Conservation (phyloP, 2,797 vertebrate genomes). For the Steatocranus sp. region DNA sequence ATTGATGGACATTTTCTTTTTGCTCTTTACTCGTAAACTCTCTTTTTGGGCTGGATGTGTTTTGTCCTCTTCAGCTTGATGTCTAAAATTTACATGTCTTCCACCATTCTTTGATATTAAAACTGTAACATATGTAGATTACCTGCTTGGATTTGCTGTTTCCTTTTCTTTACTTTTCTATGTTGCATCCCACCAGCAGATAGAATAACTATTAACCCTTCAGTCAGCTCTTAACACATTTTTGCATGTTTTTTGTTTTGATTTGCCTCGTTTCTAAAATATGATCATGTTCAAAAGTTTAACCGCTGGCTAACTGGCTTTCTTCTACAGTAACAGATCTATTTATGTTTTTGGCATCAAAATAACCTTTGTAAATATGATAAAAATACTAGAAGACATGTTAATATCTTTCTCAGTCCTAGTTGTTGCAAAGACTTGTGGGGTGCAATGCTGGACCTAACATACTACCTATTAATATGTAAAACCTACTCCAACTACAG, state of each 20-base stretch:
- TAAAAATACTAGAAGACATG: neutral
- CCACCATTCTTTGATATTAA: slow-evolving; percentile 75
- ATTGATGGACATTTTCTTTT: slow-evolving; percentile 87
- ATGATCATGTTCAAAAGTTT: slow-evolving; percentile 13
- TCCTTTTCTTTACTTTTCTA: slow-evolving; percentile 83
- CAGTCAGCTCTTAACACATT: slow-evolving; percentile 82
- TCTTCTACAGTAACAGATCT: slow-evolving; percentile 12
- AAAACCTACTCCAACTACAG: neutral
- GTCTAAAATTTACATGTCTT: slow-evolving; percentile 83
- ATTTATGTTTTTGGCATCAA: slow-evolving; percentile 49
- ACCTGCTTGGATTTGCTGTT: slow-evolving; percentile 77
- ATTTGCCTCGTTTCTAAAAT: slow-evolving; percentile 74
- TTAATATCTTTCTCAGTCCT: neutral
- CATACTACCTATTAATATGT: neutral
- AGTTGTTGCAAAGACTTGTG: neutral
- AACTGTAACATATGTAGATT: slow-evolving; percentile 67
- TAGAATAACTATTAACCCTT: slow-evolving; percentile 84
- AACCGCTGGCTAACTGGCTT: slow-evolving; percentile 49
- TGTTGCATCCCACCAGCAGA: slow-evolving; percentile 92
- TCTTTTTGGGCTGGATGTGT: slow-evolving; percentile 94
- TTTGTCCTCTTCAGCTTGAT: slow-evolving; percentile 98
- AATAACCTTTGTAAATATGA: neutral
- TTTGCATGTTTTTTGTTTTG: slow-evolving; percentile 83
- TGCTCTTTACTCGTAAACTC: slow-evolving; percentile 85
- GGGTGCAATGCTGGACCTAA: neutral